These are phyloP conservation scores for Crambe crambe DNA, from an alignment of 37 sponge, comb jelly and placozoan species.

Conservation along the genomic window DNA sequence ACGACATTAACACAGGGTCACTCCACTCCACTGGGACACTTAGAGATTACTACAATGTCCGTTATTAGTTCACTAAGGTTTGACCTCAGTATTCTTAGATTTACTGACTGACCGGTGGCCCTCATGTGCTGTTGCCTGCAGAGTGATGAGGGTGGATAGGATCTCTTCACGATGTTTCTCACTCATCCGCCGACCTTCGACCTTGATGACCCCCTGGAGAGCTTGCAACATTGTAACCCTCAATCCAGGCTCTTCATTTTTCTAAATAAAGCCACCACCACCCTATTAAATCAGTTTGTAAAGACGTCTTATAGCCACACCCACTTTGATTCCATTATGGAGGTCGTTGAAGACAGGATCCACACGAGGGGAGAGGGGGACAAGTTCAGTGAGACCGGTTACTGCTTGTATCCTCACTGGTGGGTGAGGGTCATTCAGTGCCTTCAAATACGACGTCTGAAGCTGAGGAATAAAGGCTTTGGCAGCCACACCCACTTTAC, in stretches of 20 bases:
- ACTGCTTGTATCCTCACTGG: conserved; percentile 77
- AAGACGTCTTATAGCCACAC: no score
- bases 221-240: conserved; percentile 54
- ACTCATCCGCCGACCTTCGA: conserved; percentile 37
- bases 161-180: conserved; percentile 51
- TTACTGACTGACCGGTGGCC: conserved; percentile 16
- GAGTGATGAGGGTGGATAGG: conserved; percentile 23
- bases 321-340: conserved; percentile 82
- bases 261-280: background rate
- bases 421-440: conserved; percentile 81
- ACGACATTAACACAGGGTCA: no score
- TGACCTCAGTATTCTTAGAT: background rate
- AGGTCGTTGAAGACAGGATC: conserved; percentile 92
- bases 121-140: conserved; percentile 48
- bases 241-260: conserved; percentile 29
- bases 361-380: conserved; percentile 67
- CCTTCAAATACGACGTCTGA: conserved; percentile 96
- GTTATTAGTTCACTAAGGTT: background rate
- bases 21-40: no score
- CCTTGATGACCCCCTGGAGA: conserved; percentile 37
- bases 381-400: conserved; percentile 72
- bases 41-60: no score
- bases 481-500: conserved; percentile 84
- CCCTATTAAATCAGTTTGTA: no score
- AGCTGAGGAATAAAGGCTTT: conserved; percentile 92